Percentiles rank a stretch among this genome's conserved stretches.
Conservation (phyloP, 2,113 vertebrate species). For the Ranitomeya variabilis region DNA sequence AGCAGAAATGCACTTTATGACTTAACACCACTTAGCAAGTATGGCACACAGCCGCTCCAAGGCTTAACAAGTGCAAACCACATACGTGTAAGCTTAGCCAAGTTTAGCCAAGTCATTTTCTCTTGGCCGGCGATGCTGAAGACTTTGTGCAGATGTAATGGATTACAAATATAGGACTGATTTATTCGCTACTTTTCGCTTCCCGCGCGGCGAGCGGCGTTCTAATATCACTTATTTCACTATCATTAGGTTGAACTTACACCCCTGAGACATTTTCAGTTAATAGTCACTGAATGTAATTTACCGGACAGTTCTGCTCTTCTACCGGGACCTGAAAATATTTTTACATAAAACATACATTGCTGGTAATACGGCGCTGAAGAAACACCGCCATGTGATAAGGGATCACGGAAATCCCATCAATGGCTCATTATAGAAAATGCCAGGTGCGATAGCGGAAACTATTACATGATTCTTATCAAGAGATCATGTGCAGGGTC, state of each 20-base stretch:
- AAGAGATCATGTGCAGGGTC: not conserved
- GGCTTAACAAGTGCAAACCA: slow-evolving; percentile 53
- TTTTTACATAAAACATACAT: slow-evolving; percentile 33
- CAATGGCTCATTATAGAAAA: not conserved
- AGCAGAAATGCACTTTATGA: slow-evolving; percentile 48
- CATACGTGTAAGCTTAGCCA: slow-evolving; percentile 46
- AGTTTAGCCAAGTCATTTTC: slow-evolving; percentile 47
- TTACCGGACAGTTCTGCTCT: slow-evolving; percentile 19
- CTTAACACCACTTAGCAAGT: slow-evolving; percentile 47
- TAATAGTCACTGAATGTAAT: not conserved
- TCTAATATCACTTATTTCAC: slow-evolving; percentile 20
- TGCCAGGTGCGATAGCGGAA: not conserved
- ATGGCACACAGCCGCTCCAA: slow-evolving; percentile 31
- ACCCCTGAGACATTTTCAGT: slow-evolving; percentile 30
- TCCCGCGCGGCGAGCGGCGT: not conserved
- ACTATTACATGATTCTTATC: not conserved
- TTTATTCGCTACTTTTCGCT: slow-evolving; percentile 38
- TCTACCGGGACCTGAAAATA: slow-evolving; percentile 10
- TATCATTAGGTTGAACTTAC: slow-evolving; percentile 17
- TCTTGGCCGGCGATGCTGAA: slow-evolving; percentile 39
- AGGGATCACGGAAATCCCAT: not conserved
- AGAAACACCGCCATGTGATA: not conserved
- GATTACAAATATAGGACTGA: slow-evolving; percentile 40
- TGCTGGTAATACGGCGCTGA: slow-evolving; percentile 18
- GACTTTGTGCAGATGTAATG: slow-evolving; percentile 48